A percentile compares a stretch with the other conserved stretches of the same genome.
These are phyloP conservation scores for Amiota communis DNA, from an alignment of 2,888 invertebrate species.

Conservation along the genomic window DNA sequence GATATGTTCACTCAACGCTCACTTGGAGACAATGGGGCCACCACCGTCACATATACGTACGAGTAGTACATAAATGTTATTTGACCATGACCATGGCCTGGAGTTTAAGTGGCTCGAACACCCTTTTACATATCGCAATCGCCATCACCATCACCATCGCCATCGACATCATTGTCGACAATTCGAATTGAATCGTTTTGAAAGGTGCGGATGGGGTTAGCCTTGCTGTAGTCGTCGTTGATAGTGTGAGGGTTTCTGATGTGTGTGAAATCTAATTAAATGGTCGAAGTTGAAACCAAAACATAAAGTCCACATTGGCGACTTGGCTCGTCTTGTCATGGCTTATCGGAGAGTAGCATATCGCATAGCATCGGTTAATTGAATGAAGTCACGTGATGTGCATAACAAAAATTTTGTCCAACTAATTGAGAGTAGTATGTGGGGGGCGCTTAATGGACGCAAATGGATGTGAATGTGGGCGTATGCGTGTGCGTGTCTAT, in stretches of 20 bases:
- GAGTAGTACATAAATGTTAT: conserved; percentile 17
- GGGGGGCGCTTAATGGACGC: conserved; percentile 47
- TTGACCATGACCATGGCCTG: conserved; percentile 46
- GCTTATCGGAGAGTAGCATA: conserved; percentile 30
- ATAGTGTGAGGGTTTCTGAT: background rate
- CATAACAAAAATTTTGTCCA: conserved; percentile 57
- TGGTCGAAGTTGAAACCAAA: conserved; percentile 1
- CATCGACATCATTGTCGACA: no score
- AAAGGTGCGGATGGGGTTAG: no score
- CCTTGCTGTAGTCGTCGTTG: no score
- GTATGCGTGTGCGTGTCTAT: background rate
- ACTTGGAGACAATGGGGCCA: no score
- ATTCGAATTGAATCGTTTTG: no score
- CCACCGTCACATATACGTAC: background rate
- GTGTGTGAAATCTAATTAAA: conserved; percentile 31
- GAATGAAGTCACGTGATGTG: conserved; percentile 72
- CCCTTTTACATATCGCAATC: conserved; percentile 61
- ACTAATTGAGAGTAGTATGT: conserved; percentile 12
- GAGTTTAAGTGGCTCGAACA: conserved; percentile 71
- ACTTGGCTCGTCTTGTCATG: background rate
- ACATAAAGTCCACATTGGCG: background rate
- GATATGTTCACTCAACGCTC: conserved; percentile 7
- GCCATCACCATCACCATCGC: background rate
- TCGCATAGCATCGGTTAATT: conserved; percentile 66
- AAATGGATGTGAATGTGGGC: conserved; percentile 35